Evolutionary conservation across 2,888 invertebrate species (phyloP).

Genomic region (Molanna angustata): DNA sequence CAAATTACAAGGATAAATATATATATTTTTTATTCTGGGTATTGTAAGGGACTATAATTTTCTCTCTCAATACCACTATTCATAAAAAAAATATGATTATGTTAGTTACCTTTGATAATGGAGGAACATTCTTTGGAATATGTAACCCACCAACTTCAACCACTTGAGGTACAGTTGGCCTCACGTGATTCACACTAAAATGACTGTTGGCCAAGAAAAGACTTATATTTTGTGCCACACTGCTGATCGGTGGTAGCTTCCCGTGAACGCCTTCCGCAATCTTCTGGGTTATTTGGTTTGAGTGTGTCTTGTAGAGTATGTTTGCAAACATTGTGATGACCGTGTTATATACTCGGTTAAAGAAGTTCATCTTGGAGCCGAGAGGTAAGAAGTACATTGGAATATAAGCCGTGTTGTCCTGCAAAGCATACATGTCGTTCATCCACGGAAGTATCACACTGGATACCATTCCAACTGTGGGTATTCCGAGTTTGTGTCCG

Average conservation of each 20-base stretch:
- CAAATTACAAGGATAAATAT: too few relatives aligned
- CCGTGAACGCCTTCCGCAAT: constrained; percentile 55
- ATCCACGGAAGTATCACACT: constrained; percentile 58
- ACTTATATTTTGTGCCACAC: constrained; percentile 52
- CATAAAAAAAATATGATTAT: too few relatives aligned
- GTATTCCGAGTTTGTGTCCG: constrained; percentile 52
- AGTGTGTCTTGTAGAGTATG: constrained; percentile 45
- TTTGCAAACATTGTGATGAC: constrained; percentile 46
- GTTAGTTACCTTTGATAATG: constrained; percentile 50
- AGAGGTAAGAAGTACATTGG: constrained; percentile 55
- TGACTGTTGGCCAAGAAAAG: constrained; percentile 56
- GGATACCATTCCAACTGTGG: constrained; percentile 53
- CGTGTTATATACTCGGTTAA: constrained; percentile 51
- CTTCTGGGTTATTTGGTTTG: constrained; percentile 47
- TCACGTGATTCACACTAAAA: constrained; percentile 54
- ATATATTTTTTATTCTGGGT: too few relatives aligned
- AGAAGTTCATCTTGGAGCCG: constrained; percentile 50
- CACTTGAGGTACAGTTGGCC: constrained; percentile 54
- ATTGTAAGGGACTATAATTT: too few relatives aligned
- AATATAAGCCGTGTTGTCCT: constrained; percentile 56
- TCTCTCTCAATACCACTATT: too few relatives aligned
- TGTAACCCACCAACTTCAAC: constrained; percentile 59
- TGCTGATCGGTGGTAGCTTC: constrained; percentile 45
- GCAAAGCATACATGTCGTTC: constrained; percentile 55
- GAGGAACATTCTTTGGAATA: constrained; percentile 41